Percentiles rank a stretch among this genome's conserved stretches.
Conservation (phyloP, 2,888 invertebrate species). For the Agrypnus murinus region DNA sequence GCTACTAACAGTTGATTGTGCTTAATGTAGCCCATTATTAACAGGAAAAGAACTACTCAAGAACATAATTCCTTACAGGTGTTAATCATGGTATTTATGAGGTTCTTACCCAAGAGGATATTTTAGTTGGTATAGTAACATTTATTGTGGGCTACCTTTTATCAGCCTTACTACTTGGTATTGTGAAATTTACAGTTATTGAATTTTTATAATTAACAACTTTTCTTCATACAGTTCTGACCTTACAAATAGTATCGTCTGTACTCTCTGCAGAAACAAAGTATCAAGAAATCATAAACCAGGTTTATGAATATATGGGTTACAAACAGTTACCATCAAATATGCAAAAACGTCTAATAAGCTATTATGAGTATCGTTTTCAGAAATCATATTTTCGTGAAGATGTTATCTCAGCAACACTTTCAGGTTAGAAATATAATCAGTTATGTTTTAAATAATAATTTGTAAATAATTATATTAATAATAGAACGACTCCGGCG, state of each 20-base stretch:
- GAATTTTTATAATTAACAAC: not conserved
- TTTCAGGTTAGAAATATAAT: slow-evolving; percentile 29
- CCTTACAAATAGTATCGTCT: slow-evolving; percentile 62
- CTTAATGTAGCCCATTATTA: too few relatives aligned
- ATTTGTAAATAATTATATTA: not conserved
- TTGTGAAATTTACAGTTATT: not conserved
- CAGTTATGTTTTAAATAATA: not conserved
- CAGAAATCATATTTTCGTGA: slow-evolving; percentile 69
- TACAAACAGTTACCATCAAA: slow-evolving; percentile 68
- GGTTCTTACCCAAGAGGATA: slow-evolving; percentile 24
- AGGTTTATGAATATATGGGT: slow-evolving; percentile 67
- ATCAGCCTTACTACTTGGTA: slow-evolving; percentile 24
- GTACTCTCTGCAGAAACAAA: slow-evolving; percentile 64
- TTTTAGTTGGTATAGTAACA: slow-evolving; percentile 24
- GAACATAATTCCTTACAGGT: too few relatives aligned
- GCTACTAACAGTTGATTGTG: too few relatives aligned
- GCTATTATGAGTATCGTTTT: slow-evolving; percentile 69
- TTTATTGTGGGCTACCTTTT: slow-evolving; percentile 32
- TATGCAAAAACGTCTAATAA: slow-evolving; percentile 66
- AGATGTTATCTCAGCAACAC: slow-evolving; percentile 60
- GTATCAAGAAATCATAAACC: slow-evolving; percentile 68
- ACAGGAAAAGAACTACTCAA: too few relatives aligned
- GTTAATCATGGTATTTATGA: slow-evolving; percentile 15
- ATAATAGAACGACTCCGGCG: slow-evolving; percentile 33
- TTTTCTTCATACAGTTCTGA: slow-evolving; percentile 56